Base-by-base conservation (phyloP, 2,888 invertebrate genomes). In the Drosophila siamana region DNA sequence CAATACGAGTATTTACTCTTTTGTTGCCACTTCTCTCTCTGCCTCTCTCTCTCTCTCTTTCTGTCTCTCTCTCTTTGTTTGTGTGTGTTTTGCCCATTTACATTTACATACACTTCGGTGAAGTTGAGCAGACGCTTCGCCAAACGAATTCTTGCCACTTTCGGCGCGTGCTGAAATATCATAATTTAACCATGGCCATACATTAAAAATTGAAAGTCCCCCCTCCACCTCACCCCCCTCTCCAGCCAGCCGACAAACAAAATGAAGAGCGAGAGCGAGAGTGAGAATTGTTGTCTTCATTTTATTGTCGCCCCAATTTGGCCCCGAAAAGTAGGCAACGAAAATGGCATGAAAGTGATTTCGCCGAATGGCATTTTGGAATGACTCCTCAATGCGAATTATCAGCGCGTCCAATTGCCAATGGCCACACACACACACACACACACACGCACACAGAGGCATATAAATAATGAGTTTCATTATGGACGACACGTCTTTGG, bases 391-490 rank as follows among this genome's bases (percentile, higher is more conserved):
- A 28, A 28, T 16, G 46, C 28, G 40, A 57, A 48, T 57, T 57
- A 57, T 28, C 38, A 36, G 24, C 52, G 16, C 19, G 40, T 7
- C 22, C 41, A 52, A 4, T 57, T 74, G 57, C 13, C 70, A 43
- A 33, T 15, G 38, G 57, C 52, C 56, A 57, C n/a, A 15, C 19
- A 22, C 22, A 15, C n/a, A 24, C 0, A 15, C 6, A 26, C 4
- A 22, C 8, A 40, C 26, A 55, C n/a, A 36, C 28, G 36, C 9
- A 38, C 33, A 38, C n/a, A 55, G 26, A 60, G 9, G 13, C 15
- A 57, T 86, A 84, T 78, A 71, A 81, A 74, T 78, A 71, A 83
- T 86, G 88, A 76, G 80, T 73, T 84, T 86, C 87, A 80, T 83
- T 83, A 83, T 86, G 86, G 59, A 67, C 62, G 66, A 48, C 73